Percentiles rank a stretch among this genome's conserved stretches.
Conservation (phyloP, 2,113 vertebrate species). For the Chamaea fasciata region DNA sequence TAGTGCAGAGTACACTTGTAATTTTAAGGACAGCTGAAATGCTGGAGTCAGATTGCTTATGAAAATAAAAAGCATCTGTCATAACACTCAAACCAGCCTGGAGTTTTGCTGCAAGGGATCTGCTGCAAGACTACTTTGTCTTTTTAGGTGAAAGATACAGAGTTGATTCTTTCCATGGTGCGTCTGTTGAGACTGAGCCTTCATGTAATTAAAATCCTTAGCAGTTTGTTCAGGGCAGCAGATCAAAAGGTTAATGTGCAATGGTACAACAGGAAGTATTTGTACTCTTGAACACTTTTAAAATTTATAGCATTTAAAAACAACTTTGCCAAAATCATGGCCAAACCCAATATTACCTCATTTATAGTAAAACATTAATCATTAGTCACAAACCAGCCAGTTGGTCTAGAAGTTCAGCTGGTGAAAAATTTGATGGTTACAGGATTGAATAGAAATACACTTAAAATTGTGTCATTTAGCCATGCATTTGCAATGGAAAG, state of each 20-base stretch:
- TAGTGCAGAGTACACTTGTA: neutral
- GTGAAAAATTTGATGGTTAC: slow-evolving; percentile 1
- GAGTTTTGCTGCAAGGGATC: neutral
- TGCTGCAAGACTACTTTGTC: neutral
- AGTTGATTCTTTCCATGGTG: slow-evolving; percentile 6
- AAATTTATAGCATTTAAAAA: slow-evolving; percentile 58
- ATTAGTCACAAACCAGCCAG: slow-evolving; percentile 24
- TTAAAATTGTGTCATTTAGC: neutral
- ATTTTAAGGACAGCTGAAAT: slow-evolving; percentile 19
- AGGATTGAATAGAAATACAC: slow-evolving; percentile 10
- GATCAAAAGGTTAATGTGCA: slow-evolving; percentile 55
- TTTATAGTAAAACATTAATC: slow-evolving; percentile 64
- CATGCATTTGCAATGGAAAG: neutral
- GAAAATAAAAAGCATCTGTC: slow-evolving; percentile 63
- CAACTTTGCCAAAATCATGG: slow-evolving; percentile 41
- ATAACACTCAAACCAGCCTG: slow-evolving; percentile 9
- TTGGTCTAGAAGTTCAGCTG: slow-evolving; percentile 45
- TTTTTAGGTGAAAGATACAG: neutral
- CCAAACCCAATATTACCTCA: slow-evolving; percentile 67
- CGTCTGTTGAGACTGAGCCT: neutral
- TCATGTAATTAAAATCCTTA: slow-evolving; percentile 50
- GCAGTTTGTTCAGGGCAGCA: slow-evolving; percentile 37
- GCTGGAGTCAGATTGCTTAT: slow-evolving; percentile 31
- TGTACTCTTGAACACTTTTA: slow-evolving; percentile 44
- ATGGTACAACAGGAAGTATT: slow-evolving; percentile 47